Percentiles rank a stretch among this genome's conserved stretches.
Evolutionary conservation across 2,113 vertebrate species (phyloP).

Genomic region (Strix aluco): DNA sequence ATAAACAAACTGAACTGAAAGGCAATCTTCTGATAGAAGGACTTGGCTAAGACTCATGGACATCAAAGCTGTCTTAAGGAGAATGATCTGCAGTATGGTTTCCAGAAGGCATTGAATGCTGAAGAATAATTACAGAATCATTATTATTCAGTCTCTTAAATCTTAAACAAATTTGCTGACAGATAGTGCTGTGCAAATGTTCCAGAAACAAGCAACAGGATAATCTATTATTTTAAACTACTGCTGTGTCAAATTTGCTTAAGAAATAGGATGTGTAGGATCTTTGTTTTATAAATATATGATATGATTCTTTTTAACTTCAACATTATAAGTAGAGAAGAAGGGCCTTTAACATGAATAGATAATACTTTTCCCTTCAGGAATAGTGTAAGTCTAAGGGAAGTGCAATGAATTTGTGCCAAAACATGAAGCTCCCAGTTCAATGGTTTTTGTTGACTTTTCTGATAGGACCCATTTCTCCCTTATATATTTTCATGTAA

Average conservation of each 20-base stretch:
- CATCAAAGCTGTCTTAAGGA: background rate
- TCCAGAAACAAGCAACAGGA: background rate
- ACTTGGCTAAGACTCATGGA: background rate
- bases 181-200: background rate
- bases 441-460: background rate
- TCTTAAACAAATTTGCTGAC: background rate
- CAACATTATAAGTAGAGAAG: background rate
- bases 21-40: background rate
- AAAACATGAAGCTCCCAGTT: background rate
- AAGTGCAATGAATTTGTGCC: background rate
- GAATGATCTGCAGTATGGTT: background rate
- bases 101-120: background rate
- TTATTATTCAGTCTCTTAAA: background rate
- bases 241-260: background rate
- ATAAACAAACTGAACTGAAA: slow-evolving; percentile 6
- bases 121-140: background rate
- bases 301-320: background rate
- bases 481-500: background rate
- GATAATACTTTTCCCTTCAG: background rate
- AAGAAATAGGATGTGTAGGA: background rate
- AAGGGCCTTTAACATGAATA: background rate
- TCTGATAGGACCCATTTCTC: background rate
- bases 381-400: background rate
- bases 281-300: background rate
- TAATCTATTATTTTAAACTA: background rate